Percentiles rank a stretch among this genome's conserved stretches.
Conservation (phyloP, 2,888 invertebrate species). For the Aromia moschata region DNA sequence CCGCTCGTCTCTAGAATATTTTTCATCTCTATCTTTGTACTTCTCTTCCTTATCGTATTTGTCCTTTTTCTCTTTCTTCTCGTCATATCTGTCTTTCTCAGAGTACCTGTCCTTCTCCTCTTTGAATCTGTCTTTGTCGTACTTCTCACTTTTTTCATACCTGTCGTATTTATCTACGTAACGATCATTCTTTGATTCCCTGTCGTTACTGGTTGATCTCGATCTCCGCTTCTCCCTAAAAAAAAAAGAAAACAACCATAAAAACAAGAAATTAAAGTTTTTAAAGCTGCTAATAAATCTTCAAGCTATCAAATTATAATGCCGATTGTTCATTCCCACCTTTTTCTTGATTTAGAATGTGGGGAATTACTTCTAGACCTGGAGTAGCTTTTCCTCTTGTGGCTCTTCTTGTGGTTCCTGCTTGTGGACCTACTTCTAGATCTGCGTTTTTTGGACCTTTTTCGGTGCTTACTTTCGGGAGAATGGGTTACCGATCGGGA, state of each 20-base stretch:
- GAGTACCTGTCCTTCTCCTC: slow-evolving; percentile 48
- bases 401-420: slow-evolving; percentile 58
- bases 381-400: slow-evolving; percentile 60
- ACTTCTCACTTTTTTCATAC: slow-evolving; percentile 48
- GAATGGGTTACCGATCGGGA: slow-evolving; percentile 58
- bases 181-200: slow-evolving; percentile 57
- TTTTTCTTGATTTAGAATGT: slow-evolving; percentile 53
- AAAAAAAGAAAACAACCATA: slow-evolving; percentile 31
- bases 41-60: slow-evolving; percentile 52
- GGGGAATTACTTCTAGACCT: slow-evolving; percentile 62
- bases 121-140: slow-evolving; percentile 51
- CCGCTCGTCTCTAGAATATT: slow-evolving; percentile 49
- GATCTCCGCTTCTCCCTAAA: slow-evolving; percentile 60
- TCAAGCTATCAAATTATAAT: slow-evolving; percentile 1
- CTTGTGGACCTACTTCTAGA: slow-evolving; percentile 54
- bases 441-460: slow-evolving; percentile 58
- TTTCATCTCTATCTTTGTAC: slow-evolving; percentile 51
- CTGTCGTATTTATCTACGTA: slow-evolving; percentile 61
- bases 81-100: slow-evolving; percentile 45
- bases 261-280: background rate
- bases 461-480: slow-evolving; percentile 56
- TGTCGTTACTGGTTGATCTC: slow-evolving; percentile 60
- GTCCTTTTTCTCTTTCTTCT: slow-evolving; percentile 53
- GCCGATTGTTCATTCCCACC: slow-evolving; percentile 23
- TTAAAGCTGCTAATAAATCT: too few relatives aligned